Percentiles rank a stretch among this genome's conserved stretches.
These are phyloP conservation scores for Simalia tracyae DNA, from an alignment of 2,797 vertebrate genomes.

Conservation along the genomic window DNA sequence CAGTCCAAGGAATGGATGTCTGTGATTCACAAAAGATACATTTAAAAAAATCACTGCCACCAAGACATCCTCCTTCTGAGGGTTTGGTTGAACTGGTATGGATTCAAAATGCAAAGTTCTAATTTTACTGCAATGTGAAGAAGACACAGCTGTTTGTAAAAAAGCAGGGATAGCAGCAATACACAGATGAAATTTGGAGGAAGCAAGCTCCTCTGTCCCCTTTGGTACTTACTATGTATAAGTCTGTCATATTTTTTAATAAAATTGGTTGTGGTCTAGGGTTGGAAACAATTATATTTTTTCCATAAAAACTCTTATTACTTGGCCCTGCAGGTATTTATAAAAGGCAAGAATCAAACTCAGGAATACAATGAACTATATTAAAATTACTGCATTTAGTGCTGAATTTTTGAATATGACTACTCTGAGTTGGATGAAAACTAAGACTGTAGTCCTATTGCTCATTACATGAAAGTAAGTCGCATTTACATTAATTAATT, in stretches of 20 bases:
- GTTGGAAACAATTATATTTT: neutral
- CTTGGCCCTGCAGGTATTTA: neutral
- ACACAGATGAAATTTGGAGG: neutral
- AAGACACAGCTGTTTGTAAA: too few relatives aligned
- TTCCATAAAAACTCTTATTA: neutral
- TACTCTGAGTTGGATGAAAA: neutral
- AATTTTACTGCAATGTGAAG: neutral
- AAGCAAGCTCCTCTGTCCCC: neutral
- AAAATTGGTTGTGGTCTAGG: neutral
- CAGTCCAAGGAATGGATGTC: neutral
- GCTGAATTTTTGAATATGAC: neutral
- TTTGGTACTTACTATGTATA: neutral
- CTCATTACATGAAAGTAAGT: neutral
- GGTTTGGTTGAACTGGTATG: neutral
- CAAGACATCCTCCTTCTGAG: neutral
- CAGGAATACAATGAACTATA: neutral
- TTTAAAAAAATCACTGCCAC: neutral
- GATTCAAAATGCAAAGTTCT: neutral
- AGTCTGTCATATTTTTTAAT: neutral
- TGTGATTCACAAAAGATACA: neutral
- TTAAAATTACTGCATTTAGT: neutral
- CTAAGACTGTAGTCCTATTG: neutral
- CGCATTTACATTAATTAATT: neutral
- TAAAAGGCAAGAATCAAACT: neutral
- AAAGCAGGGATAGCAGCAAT: neutral